Percentiles rank a stretch among this genome's conserved stretches.
These are phyloP conservation scores for Rhagonycha lutea DNA, from an alignment of 2,888 invertebrate genomes.

Conservation along the genomic window DNA sequence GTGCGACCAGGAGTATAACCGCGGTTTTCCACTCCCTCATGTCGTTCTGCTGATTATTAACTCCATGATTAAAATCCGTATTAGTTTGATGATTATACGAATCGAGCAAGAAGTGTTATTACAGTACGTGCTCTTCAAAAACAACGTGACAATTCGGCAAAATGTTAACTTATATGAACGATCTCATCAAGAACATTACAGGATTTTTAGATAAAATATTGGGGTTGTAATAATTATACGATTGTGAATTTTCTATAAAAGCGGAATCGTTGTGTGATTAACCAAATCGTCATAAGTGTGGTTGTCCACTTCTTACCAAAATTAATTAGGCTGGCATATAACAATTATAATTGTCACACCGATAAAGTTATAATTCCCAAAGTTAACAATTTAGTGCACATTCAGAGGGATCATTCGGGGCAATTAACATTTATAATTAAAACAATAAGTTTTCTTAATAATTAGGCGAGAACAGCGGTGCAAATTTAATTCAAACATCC, in stretches of 20 bases:
- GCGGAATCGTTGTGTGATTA: neutral
- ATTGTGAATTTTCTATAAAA: neutral
- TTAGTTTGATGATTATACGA: neutral
- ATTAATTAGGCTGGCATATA: neutral
- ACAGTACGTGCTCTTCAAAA: neutral
- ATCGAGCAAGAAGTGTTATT: neutral
- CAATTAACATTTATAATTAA: conserved; percentile 14
- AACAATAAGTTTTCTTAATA: conserved; percentile 22
- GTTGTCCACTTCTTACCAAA: neutral
- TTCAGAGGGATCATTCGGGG: neutral
- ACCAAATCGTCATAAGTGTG: neutral
- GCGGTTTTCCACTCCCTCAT: too few species aligned
- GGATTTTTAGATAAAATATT: neutral
- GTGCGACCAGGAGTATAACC: too few species aligned
- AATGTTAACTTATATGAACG: neutral
- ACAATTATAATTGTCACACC: neutral
- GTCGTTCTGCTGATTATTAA: too few species aligned
- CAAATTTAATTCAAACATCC: conserved; percentile 22
- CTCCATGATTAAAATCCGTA: too few species aligned
- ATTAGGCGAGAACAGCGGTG: conserved; percentile 20
- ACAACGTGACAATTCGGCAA: neutral
- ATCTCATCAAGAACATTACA: neutral
- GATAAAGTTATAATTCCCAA: neutral
- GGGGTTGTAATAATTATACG: neutral
- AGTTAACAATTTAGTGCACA: neutral